These are phyloP conservation scores for Nomada fabriciana DNA, from an alignment of 2,888 invertebrate species.

Conservation along the genomic window DNA sequence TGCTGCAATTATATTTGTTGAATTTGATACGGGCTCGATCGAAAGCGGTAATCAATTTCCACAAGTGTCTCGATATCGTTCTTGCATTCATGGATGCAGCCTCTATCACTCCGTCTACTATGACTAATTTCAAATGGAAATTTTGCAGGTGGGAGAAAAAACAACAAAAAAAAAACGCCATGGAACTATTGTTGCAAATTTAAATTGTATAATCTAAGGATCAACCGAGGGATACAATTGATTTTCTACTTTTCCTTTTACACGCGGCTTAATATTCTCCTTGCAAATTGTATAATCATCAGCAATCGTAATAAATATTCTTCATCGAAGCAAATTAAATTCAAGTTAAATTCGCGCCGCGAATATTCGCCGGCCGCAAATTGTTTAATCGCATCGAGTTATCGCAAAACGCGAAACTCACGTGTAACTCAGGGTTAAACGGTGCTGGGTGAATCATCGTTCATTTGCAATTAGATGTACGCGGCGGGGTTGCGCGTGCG, in stretches of 20 bases:
- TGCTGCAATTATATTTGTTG: constrained; percentile 73
- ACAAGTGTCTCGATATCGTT: constrained; percentile 73
- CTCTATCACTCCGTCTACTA: constrained; percentile 21
- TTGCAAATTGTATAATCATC: background rate
- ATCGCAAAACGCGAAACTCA: constrained; percentile 12
- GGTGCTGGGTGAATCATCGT: constrained; percentile 27
- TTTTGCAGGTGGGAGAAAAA: background rate
- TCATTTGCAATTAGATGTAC: constrained; percentile 28
- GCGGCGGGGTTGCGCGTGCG: background rate
- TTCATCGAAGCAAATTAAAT: background rate
- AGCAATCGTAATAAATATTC: background rate
- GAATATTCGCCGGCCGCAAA: constrained; percentile 9
- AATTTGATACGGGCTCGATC: constrained; percentile 70
- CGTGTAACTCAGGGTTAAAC: constrained; percentile 19
- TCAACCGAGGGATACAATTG: background rate
- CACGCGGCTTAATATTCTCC: no score
- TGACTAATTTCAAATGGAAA: constrained; percentile 41
- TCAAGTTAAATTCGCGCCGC: background rate
- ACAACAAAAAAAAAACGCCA: background rate
- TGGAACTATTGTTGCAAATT: background rate
- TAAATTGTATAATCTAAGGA: background rate
- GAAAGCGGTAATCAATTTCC: constrained; percentile 71
- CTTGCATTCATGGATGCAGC: constrained; percentile 36
- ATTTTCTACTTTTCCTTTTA: no score
- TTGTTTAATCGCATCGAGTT: constrained; percentile 21